Percentiles rank a stretch among this genome's conserved stretches.
Conservation (phyloP, 2,113 vertebrate genomes). For the Chaenocephalus aceratus region DNA sequence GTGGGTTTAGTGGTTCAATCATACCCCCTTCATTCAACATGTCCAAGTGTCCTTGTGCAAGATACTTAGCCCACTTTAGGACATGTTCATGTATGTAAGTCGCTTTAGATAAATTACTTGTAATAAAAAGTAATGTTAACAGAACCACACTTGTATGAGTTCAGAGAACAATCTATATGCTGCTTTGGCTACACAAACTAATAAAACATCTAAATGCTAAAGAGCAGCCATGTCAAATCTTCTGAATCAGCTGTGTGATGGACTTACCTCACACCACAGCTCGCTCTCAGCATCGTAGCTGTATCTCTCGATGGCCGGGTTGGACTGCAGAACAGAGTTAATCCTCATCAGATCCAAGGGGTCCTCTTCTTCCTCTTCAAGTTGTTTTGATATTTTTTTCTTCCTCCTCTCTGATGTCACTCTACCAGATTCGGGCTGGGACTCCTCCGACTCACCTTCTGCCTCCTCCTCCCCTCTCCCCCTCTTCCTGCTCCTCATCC, state of each 20-base stretch:
- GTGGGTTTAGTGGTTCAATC: too few species aligned
- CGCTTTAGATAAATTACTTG: too few species aligned
- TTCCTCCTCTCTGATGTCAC: slow-evolving; percentile 24
- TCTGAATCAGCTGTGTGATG: background rate
- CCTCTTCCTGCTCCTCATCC: slow-evolving; percentile 12
- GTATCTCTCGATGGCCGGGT: slow-evolving; percentile 86
- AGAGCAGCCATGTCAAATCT: too few species aligned
- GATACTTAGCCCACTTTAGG: too few species aligned
- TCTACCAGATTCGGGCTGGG: background rate
- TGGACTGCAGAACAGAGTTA: slow-evolving; percentile 82
- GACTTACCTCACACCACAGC: slow-evolving; percentile 94
- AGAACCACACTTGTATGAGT: too few species aligned
- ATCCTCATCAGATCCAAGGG: slow-evolving; percentile 73
- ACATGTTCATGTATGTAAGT: too few species aligned
- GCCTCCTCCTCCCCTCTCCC: slow-evolving; percentile 29
- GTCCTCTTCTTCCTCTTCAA: slow-evolving; percentile 57
- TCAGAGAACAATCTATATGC: too few species aligned
- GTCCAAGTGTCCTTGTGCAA: too few species aligned
- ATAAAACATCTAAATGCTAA: too few species aligned
- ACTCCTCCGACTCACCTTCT: background rate
- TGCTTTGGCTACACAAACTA: too few species aligned
- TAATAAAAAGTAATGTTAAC: too few species aligned
- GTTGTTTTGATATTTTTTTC: slow-evolving; percentile 7
- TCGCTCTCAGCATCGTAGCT: slow-evolving; percentile 84
- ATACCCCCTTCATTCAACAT: too few species aligned